These are phyloP conservation scores for Cyphomyrus discorhynchus DNA, from an alignment of 2,113 vertebrate species.

Conservation along the genomic window DNA sequence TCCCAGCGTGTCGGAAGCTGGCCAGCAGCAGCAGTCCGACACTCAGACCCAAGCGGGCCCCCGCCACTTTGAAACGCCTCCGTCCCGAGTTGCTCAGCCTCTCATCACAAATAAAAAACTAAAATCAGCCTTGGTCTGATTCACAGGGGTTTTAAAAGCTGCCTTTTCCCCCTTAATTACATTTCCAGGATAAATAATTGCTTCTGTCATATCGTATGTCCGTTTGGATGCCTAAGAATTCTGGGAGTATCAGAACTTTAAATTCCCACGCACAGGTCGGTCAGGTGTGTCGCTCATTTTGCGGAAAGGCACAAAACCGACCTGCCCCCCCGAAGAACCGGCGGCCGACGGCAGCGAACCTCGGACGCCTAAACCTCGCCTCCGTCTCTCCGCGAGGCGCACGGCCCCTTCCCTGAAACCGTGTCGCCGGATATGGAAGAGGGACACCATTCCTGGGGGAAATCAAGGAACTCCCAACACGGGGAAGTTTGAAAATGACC, in stretches of 20 bases:
- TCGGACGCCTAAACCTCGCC: background rate
- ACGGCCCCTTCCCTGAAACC: background rate
- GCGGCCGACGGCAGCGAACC: background rate
- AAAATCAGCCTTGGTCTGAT: background rate
- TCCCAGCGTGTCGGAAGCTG: background rate
- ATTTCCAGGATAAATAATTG: background rate
- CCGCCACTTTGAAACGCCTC: background rate
- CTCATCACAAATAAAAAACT: background rate
- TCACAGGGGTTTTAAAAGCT: background rate
- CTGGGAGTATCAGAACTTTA: background rate
- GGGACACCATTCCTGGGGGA: background rate
- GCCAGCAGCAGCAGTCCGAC: background rate
- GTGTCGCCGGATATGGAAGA: background rate
- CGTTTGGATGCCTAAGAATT: background rate
- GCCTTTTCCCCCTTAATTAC: background rate
- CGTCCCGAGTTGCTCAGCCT: background rate
- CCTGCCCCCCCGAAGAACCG: background rate
- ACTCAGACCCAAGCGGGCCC: background rate
- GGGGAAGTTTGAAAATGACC: slow-evolving; percentile 6
- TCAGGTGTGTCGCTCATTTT: background rate
- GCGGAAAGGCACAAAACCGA: background rate
- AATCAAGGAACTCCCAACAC: background rate
- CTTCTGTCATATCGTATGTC: background rate
- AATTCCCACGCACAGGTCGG: background rate
- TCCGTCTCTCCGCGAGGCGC: background rate